Percentiles rank a stretch among this genome's conserved stretches.
These are phyloP conservation scores for Myrmecophaga tridactyla DNA, from an alignment of 2,113 vertebrate genomes.

Conservation along the genomic window DNA sequence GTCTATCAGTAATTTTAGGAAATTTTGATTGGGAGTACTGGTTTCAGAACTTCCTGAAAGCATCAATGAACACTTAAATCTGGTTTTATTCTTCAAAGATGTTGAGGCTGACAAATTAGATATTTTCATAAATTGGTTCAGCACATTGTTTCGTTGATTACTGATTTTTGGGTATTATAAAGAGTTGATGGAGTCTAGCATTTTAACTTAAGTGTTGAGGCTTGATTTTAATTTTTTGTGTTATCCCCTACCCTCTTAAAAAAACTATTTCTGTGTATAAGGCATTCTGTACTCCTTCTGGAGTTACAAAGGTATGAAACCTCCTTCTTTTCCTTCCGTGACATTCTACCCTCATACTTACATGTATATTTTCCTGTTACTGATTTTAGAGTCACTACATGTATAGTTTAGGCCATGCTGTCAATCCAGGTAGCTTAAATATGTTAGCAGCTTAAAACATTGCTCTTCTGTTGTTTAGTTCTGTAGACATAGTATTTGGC, in stretches of 20 bases:
- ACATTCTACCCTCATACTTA: neutral
- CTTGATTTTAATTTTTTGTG: neutral
- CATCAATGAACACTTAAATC: neutral
- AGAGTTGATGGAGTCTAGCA: neutral
- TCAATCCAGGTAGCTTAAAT: neutral
- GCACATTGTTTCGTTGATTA: neutral
- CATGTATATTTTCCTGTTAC: neutral
- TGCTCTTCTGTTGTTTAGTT: neutral
- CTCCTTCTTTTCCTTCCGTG: neutral
- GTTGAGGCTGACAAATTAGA: neutral
- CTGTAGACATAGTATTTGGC: neutral
- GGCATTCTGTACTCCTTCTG: neutral
- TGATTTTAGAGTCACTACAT: neutral
- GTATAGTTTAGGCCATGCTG: neutral
- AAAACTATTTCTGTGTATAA: neutral
- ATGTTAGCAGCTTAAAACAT: neutral
- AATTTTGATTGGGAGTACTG: neutral
- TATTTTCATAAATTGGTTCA: neutral
- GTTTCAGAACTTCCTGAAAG: neutral
- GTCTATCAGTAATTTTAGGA: neutral
- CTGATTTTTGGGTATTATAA: conserved; percentile 15
- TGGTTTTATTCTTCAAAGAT: conserved; percentile 28
- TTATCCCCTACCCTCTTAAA: neutral
- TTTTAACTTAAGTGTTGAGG: neutral
- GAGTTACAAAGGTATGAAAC: neutral